Evolutionary conservation across 2,888 invertebrate species (phyloP).

Genomic region (Drosophila infuscata): DNA sequence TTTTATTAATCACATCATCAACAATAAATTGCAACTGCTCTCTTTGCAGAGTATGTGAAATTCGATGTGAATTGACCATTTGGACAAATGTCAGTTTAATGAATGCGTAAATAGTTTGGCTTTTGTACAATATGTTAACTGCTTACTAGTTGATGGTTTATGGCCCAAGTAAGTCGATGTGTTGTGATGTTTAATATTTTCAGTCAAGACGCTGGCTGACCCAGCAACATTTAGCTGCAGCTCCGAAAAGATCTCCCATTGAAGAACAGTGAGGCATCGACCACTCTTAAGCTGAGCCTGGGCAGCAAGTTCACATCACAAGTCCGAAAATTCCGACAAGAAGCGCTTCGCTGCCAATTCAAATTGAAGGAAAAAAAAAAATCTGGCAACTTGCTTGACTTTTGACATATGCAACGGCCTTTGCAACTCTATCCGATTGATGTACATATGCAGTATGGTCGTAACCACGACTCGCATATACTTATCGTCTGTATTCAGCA

Average conservation of each 20-base stretch:
- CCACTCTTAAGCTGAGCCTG: conserved; percentile 16
- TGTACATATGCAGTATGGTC: conserved; percentile 34
- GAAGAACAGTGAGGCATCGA: conserved; percentile 9
- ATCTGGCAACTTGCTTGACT: conserved; percentile 55
- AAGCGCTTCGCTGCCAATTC: conserved; percentile 6
- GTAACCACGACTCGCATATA: conserved; percentile 17
- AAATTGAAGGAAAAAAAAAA: conserved; percentile 34
- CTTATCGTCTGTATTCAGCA: conserved; percentile 4
- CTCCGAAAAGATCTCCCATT: conserved; percentile 4
- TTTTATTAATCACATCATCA: not conserved
- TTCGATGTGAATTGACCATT: conserved; percentile 5
- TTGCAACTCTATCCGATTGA: conserved; percentile 65
- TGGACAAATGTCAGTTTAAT: conserved; percentile 35
- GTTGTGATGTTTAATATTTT: conserved; percentile 34
- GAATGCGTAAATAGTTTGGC: conserved; percentile 60
- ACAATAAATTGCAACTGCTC: not conserved
- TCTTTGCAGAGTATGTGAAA: conserved; percentile 25
- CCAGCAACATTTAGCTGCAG: conserved; percentile 22
- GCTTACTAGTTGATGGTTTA: conserved; percentile 42
- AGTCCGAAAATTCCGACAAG: conserved; percentile 42
- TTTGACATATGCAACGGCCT: conserved; percentile 79
- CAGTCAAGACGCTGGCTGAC: conserved; percentile 22
- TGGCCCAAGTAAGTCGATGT: conserved; percentile 33
- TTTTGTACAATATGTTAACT: conserved; percentile 55
- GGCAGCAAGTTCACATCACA: conserved; percentile 41